Evolutionary conservation across 2,113 vertebrate genomes (phyloP), one percentile per base, ranked within the genome.

Genomic region (Hylia prasina): DNA sequence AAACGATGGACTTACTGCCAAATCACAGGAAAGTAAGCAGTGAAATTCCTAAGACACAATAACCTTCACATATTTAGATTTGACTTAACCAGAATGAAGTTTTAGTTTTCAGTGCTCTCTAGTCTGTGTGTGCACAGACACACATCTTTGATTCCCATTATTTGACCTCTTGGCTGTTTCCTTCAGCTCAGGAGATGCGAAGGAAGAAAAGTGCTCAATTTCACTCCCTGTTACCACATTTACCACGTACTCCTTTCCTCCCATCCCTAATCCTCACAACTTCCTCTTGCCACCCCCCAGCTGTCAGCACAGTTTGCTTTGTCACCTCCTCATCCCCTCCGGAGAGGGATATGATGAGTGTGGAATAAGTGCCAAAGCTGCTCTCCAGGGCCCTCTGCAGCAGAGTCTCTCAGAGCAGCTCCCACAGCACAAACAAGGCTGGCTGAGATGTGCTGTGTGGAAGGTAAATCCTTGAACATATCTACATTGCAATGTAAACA

Each of bases 281-380:
- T 93, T 94, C 84, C 89, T 94, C 83, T 81, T 81, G 54, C 64
- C 80, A 92, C 72, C 89, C 87, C 89, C 45, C 40, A 87, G 77
- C 91, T 84, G 87, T 89, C 81, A 91, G 69, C 92, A 89, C 77
- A 84, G 69, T 89, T 94, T 94, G 69, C 64, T 96, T 94, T 97
- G 65, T 93, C 95, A 91, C 90, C 90, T 96, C 73, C 81, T 75
- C 93, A 94, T 81, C 24, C 81, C 66, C 77, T 85, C 61, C 20
- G 40, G 92, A 91, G 73, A 90, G 57, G 87, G 40, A 47, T 65
- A 60, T 68, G 82, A 95, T 89, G 69, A 87, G 87, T 9, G 19
- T 93, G 78, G 70, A 96, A 24, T 84, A 82, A 82, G 61, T 89
- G 93, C 90, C 68, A 94, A 75, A 78, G 22, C 51, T 87, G 33